phyloP scores from a whole-genome alignment of 2,888 invertebrate species.

The Drosophila hawaiiensis region DNA sequence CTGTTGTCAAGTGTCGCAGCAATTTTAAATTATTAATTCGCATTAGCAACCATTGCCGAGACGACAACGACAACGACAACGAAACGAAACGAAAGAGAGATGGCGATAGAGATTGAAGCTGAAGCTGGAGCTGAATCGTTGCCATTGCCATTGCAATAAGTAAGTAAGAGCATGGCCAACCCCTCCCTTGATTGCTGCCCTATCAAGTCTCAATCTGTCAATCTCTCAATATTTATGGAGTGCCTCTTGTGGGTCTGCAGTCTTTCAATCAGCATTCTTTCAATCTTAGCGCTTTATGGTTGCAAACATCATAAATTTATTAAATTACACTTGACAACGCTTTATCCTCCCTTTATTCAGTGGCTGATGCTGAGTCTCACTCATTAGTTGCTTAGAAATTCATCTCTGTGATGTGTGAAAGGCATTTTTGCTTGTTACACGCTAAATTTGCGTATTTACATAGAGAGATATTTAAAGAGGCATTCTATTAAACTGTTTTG shows the following conservation, averaged over 20 bases:
- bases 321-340: slow-evolving; percentile 67
- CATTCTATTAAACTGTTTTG: slow-evolving; percentile 1
- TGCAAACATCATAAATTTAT: slow-evolving; percentile 70
- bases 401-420: slow-evolving; percentile 7
- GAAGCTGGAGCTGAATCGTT: slow-evolving; percentile 24
- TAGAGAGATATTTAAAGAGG: not conserved
- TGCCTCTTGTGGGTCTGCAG: slow-evolving; percentile 7
- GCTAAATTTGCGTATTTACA: not conserved
- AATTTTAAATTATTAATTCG: slow-evolving; percentile 67
- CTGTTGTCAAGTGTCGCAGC: slow-evolving; percentile 54
- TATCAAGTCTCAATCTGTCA: slow-evolving; percentile 12
- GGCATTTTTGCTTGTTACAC: slow-evolving; percentile 1
- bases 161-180: not conserved
- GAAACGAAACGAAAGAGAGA: not conserved
- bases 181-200: slow-evolving; percentile 12
- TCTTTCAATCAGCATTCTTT: slow-evolving; percentile 19
- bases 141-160: slow-evolving; percentile 60
- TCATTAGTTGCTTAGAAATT: slow-evolving; percentile 37
- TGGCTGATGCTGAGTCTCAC: not conserved
- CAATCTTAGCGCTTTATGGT: slow-evolving; percentile 50
- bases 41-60: slow-evolving; percentile 66
- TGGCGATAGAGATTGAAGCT: not conserved
- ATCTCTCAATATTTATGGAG: slow-evolving; percentile 16
- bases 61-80: not conserved
- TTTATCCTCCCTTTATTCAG: not conserved